Evolutionary conservation across 2,113 vertebrate species (phyloP).

Genomic region (Neogale vison): DNA sequence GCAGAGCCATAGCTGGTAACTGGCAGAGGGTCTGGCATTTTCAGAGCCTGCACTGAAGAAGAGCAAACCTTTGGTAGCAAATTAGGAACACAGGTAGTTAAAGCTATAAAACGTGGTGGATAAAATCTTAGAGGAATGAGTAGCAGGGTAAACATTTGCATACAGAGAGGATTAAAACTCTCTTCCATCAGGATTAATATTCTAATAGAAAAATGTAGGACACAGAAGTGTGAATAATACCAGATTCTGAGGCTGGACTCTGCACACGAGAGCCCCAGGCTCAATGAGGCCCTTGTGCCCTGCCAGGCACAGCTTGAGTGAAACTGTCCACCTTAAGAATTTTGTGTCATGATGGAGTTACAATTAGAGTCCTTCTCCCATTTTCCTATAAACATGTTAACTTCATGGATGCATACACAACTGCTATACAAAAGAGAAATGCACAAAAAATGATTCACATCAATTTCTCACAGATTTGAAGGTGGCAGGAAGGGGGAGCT

Average conservation of each 20-base stretch:
- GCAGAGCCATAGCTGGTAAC: neutral
- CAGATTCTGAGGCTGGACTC: neutral
- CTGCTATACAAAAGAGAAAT: neutral
- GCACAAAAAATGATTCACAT: neutral
- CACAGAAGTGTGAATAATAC: neutral
- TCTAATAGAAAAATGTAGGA: neutral
- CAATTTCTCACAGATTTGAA: neutral
- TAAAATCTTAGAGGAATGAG: conserved; percentile 39
- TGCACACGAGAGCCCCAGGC: accelerated
- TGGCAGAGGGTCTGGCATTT: neutral
- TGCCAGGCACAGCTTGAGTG: accelerated
- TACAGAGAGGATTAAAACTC: neutral
- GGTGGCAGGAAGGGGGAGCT: neutral
- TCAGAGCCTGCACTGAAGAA: neutral
- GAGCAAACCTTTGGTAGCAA: neutral
- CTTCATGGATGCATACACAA: neutral
- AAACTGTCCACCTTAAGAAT: neutral
- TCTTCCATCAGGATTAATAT: neutral
- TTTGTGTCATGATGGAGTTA: neutral
- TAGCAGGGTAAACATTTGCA: neutral
- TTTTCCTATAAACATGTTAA: neutral
- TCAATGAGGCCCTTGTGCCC: neutral
- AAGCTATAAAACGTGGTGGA: neutral
- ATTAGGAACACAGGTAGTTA: neutral
- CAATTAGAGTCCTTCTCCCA: neutral